Percentiles rank a stretch among this genome's conserved stretches.
Conservation (phyloP, 2,113 vertebrate genomes). For the Plecotus auritus region DNA sequence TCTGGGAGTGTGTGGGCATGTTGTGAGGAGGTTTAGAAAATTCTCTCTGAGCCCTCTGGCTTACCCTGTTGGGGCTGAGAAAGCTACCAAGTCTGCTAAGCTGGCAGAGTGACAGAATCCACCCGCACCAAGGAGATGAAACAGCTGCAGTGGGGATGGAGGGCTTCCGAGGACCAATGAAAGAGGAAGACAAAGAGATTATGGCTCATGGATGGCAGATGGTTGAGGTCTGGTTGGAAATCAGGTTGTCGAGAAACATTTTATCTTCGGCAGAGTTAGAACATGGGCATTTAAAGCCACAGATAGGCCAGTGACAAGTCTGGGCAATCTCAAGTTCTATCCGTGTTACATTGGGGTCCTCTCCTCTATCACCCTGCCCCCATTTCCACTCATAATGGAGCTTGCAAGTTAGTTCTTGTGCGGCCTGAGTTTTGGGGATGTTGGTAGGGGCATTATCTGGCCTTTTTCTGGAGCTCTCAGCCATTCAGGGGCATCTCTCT, state of each 20-base stretch:
- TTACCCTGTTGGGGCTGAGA: background rate
- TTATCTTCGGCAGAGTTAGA: background rate
- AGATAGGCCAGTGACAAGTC: background rate
- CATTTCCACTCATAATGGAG: background rate
- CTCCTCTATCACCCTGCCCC: background rate
- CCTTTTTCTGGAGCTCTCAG: background rate
- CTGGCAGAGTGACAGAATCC: background rate
- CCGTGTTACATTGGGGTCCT: background rate
- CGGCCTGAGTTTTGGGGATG: background rate
- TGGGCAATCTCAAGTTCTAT: background rate
- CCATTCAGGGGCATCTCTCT: background rate
- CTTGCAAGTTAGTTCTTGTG: background rate
- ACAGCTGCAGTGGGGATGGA: background rate
- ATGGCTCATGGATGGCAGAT: background rate
- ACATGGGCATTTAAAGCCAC: background rate
- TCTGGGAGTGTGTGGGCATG: background rate
- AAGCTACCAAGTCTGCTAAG: background rate
- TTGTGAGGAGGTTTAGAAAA: conserved; percentile 16
- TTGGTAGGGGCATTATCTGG: background rate
- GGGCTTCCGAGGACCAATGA: background rate
- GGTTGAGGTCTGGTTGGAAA: conserved; percentile 30
- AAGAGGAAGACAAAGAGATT: background rate
- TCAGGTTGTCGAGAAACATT: background rate
- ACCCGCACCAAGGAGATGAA: background rate
- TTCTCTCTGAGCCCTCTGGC: background rate